Percentiles rank a stretch among this genome's conserved stretches.
These are phyloP conservation scores for Myopa testacea DNA, from an alignment of 2,888 invertebrate species.

Conservation along the genomic window DNA sequence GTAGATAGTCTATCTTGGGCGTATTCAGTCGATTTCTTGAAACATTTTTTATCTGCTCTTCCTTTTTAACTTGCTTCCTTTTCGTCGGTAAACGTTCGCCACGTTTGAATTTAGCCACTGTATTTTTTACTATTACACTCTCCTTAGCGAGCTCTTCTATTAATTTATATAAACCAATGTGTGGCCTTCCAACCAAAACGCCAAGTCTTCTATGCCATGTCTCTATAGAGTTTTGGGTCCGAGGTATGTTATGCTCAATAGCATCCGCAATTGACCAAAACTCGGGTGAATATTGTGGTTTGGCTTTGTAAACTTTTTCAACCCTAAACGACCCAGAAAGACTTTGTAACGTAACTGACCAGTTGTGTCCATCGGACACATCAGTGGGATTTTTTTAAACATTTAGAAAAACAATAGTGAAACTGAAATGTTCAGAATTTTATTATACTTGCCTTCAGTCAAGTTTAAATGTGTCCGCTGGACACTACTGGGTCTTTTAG, in stretches of 20 bases:
- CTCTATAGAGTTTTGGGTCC: too few relatives aligned
- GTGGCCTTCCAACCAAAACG: not conserved
- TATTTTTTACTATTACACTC: not conserved
- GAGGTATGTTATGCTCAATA: not conserved
- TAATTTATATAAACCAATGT: not conserved
- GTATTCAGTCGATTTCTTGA: too few relatives aligned
- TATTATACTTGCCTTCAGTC: not conserved
- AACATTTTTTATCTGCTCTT: too few relatives aligned
- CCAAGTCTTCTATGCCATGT: not conserved
- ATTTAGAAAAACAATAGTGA: not conserved
- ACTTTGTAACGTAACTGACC: not conserved
- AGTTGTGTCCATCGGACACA: not conserved
- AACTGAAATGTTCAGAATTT: not conserved
- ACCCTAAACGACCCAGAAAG: not conserved
- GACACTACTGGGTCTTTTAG: too few relatives aligned
- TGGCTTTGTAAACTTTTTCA: too few relatives aligned
- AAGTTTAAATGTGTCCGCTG: too few relatives aligned
- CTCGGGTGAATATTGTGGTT: constrained; percentile 9
- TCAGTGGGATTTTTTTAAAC: not conserved
- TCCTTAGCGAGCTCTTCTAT: constrained; percentile 6
- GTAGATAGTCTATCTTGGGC: too few relatives aligned
- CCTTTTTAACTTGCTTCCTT: too few relatives aligned
- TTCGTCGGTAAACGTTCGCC: too few relatives aligned
- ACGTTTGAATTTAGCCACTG: not conserved
- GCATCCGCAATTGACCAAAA: constrained; percentile 6